Base-by-base conservation (phyloP, 2,888 invertebrate genomes). In the Cartodere bifasciata region DNA sequence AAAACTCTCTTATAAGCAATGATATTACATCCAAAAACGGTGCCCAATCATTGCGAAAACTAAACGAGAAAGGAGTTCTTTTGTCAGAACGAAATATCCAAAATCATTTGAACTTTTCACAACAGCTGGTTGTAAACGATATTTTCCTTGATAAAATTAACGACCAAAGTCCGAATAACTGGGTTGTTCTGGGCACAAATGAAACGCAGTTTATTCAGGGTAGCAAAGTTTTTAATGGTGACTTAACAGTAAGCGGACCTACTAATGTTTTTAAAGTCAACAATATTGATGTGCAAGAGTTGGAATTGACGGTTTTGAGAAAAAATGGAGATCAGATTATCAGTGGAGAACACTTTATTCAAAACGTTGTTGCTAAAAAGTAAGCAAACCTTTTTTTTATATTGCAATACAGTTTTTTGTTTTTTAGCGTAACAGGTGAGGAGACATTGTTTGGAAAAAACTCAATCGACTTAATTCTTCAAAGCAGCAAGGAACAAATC, bases 161-260 rank as follows among this genome's bases (percentile, higher is more conserved):
- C 39, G 55, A 54, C 1, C 41, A 63, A 7, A 57, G 63, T 38
- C 42, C 65, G 7, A 44, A 53, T 15, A 48, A 56, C 14, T 60
- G 65, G 42, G 52, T 68, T 2, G 52, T 55, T 29, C 54, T 56
- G 12, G 60, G 63, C 38, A 45, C 43, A 2, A 45, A 59, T 3
- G 52, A 58, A 11, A 39, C 56, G 15, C 62, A 66, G 45, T 40
- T 57, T 6, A 55, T 75, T 27, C 54, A 56, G 13, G 71, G 68
- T 4, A 41, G 39, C 22, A 74, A 73, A 46, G 47, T 42, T 3
- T 63, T 70, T 38, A 43, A 45, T 3, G 47, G 50, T 11, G 56
- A 63, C 44, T 41, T 73, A 7, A 41, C 47, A 29, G 56, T 70
- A 4, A 45, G 45, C 11, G 57, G 62, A 2, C 56, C 58, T 3